Percentiles rank a stretch among this genome's conserved stretches.
Conservation (phyloP, 2,113 vertebrate genomes). For the rat (Rattus norvegicus) region DNA sequence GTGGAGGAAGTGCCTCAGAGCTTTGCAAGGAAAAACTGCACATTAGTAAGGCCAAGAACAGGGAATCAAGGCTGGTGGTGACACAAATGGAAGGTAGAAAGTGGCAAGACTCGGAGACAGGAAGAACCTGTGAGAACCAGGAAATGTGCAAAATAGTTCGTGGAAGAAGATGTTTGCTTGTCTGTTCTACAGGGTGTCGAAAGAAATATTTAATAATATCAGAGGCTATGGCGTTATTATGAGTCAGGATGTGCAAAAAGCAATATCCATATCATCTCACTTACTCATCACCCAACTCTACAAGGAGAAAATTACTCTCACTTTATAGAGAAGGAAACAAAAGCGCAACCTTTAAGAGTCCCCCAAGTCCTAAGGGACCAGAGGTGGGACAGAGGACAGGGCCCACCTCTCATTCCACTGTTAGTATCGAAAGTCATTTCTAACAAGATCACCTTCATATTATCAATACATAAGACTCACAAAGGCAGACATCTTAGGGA, state of each 20-base stretch:
- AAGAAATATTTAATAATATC: neutral
- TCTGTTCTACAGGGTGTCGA: neutral
- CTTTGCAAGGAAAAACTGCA: neutral
- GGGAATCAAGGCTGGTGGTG: neutral
- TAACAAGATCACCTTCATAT: neutral
- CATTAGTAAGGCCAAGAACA: neutral
- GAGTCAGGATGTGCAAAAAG: neutral
- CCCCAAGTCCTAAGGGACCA: neutral
- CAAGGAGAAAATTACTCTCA: neutral
- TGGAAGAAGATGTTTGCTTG: neutral
- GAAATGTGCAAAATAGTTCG: accelerated
- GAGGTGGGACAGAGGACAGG: neutral
- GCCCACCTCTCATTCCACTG: neutral
- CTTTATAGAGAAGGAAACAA: neutral
- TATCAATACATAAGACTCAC: neutral
- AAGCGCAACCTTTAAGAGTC: neutral
- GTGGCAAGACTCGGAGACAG: neutral
- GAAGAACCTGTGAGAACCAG: neutral
- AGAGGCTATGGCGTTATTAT: neutral
- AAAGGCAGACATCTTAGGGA: neutral
- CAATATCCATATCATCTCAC: neutral
- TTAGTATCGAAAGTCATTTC: neutral
- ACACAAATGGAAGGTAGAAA: neutral
- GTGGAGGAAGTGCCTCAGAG: neutral
- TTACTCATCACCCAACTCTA: neutral